Evolutionary conservation across 1,140 invertebrate species (phyloP).

Genomic region (Goniozus legneri): DNA sequence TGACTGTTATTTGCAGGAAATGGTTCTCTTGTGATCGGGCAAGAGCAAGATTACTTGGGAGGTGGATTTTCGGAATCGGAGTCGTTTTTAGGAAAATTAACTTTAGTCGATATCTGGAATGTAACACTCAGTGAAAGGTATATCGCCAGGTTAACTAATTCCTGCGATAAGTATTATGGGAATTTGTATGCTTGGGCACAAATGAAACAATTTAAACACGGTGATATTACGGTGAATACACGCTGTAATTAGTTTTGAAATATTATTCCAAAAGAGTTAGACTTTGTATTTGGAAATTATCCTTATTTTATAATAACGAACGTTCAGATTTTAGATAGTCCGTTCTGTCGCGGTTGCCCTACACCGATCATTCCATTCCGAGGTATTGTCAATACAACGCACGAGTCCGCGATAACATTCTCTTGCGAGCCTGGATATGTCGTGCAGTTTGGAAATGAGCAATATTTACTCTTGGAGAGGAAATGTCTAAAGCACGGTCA

Average conservation of each 20-base stretch:
- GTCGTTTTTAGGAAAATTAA: conserved; percentile 63
- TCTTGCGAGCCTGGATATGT: conserved; percentile 40
- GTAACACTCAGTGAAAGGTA: conserved; percentile 43
- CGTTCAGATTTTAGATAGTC: conserved; percentile 43
- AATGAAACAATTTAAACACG: conserved; percentile 56
- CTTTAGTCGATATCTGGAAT: conserved; percentile 64
- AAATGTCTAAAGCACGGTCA: conserved; percentile 53
- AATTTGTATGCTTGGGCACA: conserved; percentile 63
- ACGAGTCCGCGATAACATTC: conserved; percentile 39
- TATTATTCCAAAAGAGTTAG: no score
- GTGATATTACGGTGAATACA: conserved; percentile 54
- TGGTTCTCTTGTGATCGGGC: conserved; percentile 65
- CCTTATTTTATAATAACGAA: no score
- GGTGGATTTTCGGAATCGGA: conserved; percentile 65
- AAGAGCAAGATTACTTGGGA: conserved; percentile 66
- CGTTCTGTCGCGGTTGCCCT: conserved; percentile 57
- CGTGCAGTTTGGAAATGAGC: conserved; percentile 45
- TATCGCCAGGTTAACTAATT: conserved; percentile 50
- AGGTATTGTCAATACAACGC: conserved; percentile 43
- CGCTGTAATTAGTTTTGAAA: no score
- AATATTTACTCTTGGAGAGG: conserved; percentile 29
- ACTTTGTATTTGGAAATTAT: no score
- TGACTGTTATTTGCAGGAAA: conserved; percentile 40
- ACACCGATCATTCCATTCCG: conserved; percentile 44
- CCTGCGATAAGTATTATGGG: conserved; percentile 56